Evolutionary conservation across 2,888 invertebrate species (phyloP).

Genomic region (Diaprepes abbreviatus): DNA sequence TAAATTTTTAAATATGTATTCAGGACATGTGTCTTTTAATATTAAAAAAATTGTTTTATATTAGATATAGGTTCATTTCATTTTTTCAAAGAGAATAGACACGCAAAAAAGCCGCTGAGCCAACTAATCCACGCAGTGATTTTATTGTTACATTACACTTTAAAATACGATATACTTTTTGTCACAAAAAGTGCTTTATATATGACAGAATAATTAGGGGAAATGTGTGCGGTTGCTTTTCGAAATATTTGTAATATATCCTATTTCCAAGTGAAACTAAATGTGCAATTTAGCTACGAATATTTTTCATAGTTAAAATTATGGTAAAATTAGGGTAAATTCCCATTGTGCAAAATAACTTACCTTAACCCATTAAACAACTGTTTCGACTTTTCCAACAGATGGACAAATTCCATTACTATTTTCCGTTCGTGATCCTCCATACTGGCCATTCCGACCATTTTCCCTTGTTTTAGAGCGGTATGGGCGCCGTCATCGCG

Average conservation of each 20-base stretch:
- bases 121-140: neutral
- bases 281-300: no score
- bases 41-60: no score
- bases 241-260: no score
- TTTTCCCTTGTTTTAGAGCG: constrained; percentile 62
- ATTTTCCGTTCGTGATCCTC: constrained; percentile 92
- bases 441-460: constrained; percentile 85
- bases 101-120: no score
- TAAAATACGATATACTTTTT: neutral
- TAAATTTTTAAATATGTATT: no score
- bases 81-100: no score
- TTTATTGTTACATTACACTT: neutral
- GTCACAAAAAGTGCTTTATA: neutral
- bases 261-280: no score
- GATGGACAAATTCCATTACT: constrained; percentile 95
- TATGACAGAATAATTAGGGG: neutral
- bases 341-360: constrained; percentile 46
- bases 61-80: no score
- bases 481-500: constrained; percentile 30
- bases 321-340: neutral
- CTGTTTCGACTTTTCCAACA: constrained; percentile 97
- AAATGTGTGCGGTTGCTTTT: no score
- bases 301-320: no score
- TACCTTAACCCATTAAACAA: constrained; percentile 95
- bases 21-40: no score